Evolutionary conservation across 1,140 invertebrate species (phyloP).

Genomic region (Platyura marginata): DNA sequence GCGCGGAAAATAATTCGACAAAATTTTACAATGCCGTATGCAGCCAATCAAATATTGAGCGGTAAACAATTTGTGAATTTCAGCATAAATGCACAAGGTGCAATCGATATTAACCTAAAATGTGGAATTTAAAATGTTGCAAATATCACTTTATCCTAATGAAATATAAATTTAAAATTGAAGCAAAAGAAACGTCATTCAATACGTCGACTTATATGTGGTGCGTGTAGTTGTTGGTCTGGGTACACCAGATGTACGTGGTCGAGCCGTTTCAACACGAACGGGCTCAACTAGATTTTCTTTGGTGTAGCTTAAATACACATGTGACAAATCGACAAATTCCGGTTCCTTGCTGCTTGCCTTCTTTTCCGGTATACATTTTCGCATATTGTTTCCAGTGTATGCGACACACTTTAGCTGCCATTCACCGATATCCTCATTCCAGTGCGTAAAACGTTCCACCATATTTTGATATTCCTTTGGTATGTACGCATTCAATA

Average conservation of each 20-base stretch:
- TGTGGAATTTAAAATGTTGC: too few relatives aligned
- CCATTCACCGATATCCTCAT: slow-evolving; percentile 97
- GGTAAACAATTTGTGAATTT: too few relatives aligned
- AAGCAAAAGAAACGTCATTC: too few relatives aligned
- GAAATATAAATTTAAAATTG: too few relatives aligned
- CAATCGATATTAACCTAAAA: too few relatives aligned
- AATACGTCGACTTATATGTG: too few relatives aligned
- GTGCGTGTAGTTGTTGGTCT: slow-evolving; percentile 17
- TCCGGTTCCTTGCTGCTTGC: slow-evolving; percentile 16
- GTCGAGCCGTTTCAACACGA: slow-evolving; percentile 15
- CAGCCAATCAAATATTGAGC: too few relatives aligned
- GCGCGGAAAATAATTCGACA: too few relatives aligned
- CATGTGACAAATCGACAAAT: slow-evolving; percentile 21
- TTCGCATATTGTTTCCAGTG: slow-evolving; percentile 96
- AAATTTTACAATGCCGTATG: too few relatives aligned
- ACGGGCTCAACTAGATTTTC: slow-evolving; percentile 18
- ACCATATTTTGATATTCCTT: slow-evolving; percentile 83
- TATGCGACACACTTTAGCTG: slow-evolving; percentile 96
- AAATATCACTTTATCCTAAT: too few relatives aligned
- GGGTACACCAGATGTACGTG: slow-evolving; percentile 21
- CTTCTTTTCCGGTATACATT: slow-evolving; percentile 27
- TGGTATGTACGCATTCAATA: slow-evolving; percentile 80
- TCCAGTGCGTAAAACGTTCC: slow-evolving; percentile 86
- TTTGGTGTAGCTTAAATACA: slow-evolving; percentile 23
- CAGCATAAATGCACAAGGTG: too few relatives aligned